These are phyloP conservation scores for Xenus cinereus DNA, from an alignment of 2,113 vertebrate species.

Conservation along the genomic window DNA sequence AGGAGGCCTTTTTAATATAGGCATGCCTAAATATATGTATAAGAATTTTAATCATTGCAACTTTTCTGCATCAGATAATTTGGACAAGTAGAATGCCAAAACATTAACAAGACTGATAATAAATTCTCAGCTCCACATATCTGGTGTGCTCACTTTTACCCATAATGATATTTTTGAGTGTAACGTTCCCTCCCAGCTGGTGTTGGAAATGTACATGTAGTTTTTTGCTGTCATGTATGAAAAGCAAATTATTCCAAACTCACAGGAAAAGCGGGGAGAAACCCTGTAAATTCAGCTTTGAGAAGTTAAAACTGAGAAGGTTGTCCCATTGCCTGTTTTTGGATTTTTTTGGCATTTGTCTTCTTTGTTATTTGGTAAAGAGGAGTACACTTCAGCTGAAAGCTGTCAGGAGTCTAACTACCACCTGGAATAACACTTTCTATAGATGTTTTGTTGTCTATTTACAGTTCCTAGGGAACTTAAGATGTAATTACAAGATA, in stretches of 20 bases:
- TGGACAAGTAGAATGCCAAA: not conserved
- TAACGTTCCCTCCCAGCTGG: not conserved
- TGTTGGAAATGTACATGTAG: not conserved
- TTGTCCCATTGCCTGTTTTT: not conserved
- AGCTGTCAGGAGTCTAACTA: not conserved
- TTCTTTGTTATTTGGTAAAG: not conserved
- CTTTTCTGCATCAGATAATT: not conserved
- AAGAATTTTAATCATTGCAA: accelerated
- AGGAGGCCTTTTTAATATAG: not conserved
- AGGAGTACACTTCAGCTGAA: not conserved
- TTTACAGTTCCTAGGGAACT: not conserved
- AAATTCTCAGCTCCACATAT: not conserved
- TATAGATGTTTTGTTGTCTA: not conserved
- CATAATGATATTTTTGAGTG: not conserved
- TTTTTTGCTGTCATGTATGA: not conserved
- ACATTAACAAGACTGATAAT: not conserved
- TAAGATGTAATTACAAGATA: not conserved
- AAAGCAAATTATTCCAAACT: not conserved
- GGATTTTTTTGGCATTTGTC: not conserved
- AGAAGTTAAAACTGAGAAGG: not conserved
- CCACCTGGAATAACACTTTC: not conserved
- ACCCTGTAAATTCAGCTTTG: not conserved
- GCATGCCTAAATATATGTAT: not conserved
- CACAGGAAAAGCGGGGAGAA: not conserved
- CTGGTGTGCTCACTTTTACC: not conserved